These are phyloP conservation scores for Diplazon laetatorius DNA, from an alignment of 2,888 invertebrate genomes.

Conservation along the genomic window DNA sequence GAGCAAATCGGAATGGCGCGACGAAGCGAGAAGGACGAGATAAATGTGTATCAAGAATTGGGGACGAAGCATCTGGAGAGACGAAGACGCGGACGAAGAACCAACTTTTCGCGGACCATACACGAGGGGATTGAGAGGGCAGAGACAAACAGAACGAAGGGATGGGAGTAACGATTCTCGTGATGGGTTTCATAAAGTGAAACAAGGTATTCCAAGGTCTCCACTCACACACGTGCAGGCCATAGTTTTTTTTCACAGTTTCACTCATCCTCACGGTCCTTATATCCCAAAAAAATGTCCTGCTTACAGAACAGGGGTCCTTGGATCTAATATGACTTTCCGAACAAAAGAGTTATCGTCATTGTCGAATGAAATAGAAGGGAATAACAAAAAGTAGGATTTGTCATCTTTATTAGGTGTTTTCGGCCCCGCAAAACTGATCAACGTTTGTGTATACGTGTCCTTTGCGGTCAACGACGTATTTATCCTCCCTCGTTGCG, in stretches of 20 bases:
- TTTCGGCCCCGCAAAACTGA: constrained; percentile 27
- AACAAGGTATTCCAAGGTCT: constrained; percentile 53
- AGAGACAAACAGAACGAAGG: constrained; percentile 40
- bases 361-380: background rate
- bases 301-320: background rate
- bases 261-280: background rate
- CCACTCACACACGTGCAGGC: constrained; percentile 19
- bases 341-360: background rate
- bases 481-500: constrained; percentile 11
- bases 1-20: constrained; percentile 26
- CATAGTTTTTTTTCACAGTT: background rate
- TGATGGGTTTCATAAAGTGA: constrained; percentile 70
- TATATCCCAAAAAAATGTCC: constrained; percentile 22
- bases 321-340: background rate
- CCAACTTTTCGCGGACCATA: constrained; percentile 27
- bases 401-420: constrained; percentile 8
- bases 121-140: constrained; percentile 23
- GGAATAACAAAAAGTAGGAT: background rate
- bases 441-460: constrained; percentile 20
- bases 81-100: no score
- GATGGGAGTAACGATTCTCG: constrained; percentile 69
- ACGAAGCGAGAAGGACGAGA: constrained; percentile 48
- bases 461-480: constrained; percentile 28
- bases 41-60: constrained; percentile 54
- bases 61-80: constrained; percentile 38